phyloP scores from a whole-genome alignment of 2,797 vertebrate genomes.

The Peromyscus eremicus region DNA sequence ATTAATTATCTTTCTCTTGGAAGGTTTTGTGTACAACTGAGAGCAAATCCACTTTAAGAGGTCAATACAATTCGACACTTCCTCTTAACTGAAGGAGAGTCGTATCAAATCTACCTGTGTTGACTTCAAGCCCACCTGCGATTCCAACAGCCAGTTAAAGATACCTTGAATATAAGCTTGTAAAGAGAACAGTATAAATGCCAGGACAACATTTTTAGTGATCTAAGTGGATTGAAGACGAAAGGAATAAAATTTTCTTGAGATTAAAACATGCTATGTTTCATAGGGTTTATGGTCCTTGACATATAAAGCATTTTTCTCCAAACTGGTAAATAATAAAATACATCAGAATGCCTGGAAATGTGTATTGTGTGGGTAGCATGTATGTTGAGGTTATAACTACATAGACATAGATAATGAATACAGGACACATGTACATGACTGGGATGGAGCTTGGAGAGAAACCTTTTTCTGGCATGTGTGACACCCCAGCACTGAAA shows the following conservation, averaged over 20 bases:
- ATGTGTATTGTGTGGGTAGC: background rate
- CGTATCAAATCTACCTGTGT: background rate
- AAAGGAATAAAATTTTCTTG: constrained; percentile 1
- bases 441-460: background rate
- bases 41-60: background rate
- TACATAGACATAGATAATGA: background rate
- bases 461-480: background rate
- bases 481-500: background rate
- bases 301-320: constrained; percentile 21
- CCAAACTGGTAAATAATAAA: background rate
- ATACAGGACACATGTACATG: background rate
- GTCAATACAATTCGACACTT: background rate
- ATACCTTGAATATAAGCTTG: background rate
- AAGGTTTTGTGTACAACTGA: background rate
- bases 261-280: background rate
- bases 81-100: background rate
- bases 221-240: background rate
- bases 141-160: background rate
- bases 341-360: background rate
- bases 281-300: background rate
- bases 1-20: background rate
- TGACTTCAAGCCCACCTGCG: background rate
- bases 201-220: background rate
- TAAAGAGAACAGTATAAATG: background rate
- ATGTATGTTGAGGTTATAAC: background rate